Percentiles rank a stretch among this genome's conserved stretches.
Evolutionary conservation across 2,888 invertebrate genomes (phyloP).

Genomic region (Xanthostigma xanthostigma): DNA sequence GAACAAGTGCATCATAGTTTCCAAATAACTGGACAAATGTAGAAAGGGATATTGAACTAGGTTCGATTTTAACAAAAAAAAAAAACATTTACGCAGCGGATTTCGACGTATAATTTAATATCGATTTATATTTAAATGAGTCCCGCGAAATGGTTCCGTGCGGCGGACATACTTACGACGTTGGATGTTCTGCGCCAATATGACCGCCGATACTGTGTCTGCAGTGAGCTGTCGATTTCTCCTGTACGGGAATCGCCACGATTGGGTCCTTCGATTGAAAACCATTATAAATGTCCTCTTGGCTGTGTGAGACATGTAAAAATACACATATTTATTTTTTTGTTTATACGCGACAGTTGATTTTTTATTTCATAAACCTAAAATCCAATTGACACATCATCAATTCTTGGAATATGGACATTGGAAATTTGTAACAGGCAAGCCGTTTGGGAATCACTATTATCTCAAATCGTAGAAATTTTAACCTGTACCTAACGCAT

Average conservation of each 20-base stretch:
- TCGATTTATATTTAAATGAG: no score
- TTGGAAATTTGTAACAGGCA: no score
- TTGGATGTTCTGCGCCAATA: constrained; percentile 43
- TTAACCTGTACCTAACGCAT: no score
- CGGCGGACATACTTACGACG: constrained; percentile 38
- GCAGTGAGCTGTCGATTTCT: constrained; percentile 16
- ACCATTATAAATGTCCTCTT: constrained; percentile 25
- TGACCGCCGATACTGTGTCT: constrained; percentile 25
- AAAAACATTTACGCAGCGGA: not conserved
- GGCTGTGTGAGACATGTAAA: constrained; percentile 13
- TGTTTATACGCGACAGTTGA: no score
- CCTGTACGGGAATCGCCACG: constrained; percentile 26
- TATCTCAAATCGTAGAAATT: no score
- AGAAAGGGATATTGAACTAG: no score
- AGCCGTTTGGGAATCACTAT: no score
- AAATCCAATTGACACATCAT: no score
- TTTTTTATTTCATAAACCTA: no score
- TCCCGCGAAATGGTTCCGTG: constrained; percentile 2
- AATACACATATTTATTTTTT: not conserved
- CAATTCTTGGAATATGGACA: no score
- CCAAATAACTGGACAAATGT: constrained; percentile 48
- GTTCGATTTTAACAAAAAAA: not conserved
- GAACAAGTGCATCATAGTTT: constrained; percentile 82
- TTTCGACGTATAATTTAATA: not conserved
- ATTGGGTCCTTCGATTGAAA: constrained; percentile 37